phyloP scores from a whole-genome alignment of 2,888 invertebrate species.

The Callyntrura guangdongensis region DNA sequence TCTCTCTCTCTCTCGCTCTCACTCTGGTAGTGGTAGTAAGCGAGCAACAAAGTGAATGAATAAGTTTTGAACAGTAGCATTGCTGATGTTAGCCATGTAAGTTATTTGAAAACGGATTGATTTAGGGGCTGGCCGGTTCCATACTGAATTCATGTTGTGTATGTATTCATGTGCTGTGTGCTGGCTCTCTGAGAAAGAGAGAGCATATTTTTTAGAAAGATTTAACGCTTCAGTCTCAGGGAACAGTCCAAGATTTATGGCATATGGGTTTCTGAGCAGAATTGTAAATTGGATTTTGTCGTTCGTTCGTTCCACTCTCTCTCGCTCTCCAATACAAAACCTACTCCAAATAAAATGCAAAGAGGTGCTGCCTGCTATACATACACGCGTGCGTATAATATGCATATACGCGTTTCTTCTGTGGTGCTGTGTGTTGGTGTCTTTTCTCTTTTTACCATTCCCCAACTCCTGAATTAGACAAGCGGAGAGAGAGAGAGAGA shows the following conservation, averaged over 20 bases:
- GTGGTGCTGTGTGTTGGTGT: background rate
- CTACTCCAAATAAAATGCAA: conserved; percentile 71
- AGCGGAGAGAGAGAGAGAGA: background rate
- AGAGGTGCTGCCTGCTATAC: conserved; percentile 34
- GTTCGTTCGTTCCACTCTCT: conserved; percentile 76
- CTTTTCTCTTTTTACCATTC: background rate
- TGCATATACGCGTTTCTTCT: conserved; percentile 32
- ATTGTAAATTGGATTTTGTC: conserved; percentile 80
- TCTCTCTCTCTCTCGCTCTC: background rate
- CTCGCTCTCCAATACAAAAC: background rate
- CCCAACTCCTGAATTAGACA: conserved; percentile 51
- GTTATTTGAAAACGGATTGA: conserved; percentile 80
- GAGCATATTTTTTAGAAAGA: conserved; percentile 80
- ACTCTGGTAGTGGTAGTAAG: background rate
- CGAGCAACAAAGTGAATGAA: conserved; percentile 53
- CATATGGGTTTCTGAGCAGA: conserved; percentile 80
- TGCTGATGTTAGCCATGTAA: conserved; percentile 78
- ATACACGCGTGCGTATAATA: conserved; percentile 32
- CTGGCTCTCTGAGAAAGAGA: conserved; percentile 64
- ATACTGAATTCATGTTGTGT: conserved; percentile 72
- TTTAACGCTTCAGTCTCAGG: conserved; percentile 80
- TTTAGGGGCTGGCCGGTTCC: conserved; percentile 80
- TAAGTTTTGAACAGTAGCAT: conserved; percentile 72
- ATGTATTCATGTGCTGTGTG: conserved; percentile 71
- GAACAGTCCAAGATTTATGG: conserved; percentile 79